Conservation (phyloP, 1,140 invertebrate genomes). For the Geopemphigus sp. region DNA sequence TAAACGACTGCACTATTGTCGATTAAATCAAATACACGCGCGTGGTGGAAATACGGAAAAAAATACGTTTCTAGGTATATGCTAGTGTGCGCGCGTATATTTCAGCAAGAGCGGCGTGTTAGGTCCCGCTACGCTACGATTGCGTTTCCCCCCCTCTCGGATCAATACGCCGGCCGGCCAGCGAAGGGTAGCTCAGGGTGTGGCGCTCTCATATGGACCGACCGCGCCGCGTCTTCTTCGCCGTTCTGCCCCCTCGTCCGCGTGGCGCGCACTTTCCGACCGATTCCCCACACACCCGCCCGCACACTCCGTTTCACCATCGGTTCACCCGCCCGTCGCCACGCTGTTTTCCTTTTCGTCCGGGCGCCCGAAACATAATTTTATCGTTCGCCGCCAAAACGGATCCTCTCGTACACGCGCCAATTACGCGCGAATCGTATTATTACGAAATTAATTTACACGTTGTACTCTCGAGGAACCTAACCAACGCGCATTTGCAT, state of each 20-base stretch:
- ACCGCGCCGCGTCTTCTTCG: not conserved
- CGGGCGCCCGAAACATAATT: not conserved
- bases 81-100: not conserved
- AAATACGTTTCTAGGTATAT: too few species aligned
- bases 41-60: too few species aligned
- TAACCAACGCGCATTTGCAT: constrained; percentile 36
- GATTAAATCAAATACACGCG: too few species aligned
- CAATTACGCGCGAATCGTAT: constrained; percentile 24
- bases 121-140: not conserved
- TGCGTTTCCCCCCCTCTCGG: constrained; percentile 13
- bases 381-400: constrained; percentile 3
- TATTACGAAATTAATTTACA: constrained; percentile 43
- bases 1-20: too few species aligned
- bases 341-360: too few species aligned
- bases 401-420: not conserved
- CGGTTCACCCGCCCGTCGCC: too few species aligned
- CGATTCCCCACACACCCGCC: too few species aligned
- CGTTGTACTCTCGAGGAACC: constrained; percentile 24
- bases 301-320: too few species aligned
- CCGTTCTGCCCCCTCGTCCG: too few species aligned
- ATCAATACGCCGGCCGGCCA: constrained; percentile 48
- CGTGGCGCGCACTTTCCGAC: too few species aligned
- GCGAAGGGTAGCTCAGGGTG: constrained; percentile 36
- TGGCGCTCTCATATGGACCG: constrained; percentile 48
- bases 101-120: constrained; percentile 25